Conservation (phyloP, 2,888 invertebrate genomes). For the Venusia cambrica region DNA sequence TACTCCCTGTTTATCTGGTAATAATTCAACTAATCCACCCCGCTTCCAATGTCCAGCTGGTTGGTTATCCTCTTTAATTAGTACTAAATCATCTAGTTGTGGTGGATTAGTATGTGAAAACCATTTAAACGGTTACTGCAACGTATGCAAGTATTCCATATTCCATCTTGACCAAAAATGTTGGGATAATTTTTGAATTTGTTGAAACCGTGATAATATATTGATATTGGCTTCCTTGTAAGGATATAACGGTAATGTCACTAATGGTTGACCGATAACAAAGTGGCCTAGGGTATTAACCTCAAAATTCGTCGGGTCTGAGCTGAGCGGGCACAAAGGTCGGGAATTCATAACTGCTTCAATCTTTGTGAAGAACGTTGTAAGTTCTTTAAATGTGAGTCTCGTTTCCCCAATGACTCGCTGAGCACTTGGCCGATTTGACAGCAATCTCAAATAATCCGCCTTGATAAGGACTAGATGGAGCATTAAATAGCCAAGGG, state of each 20-base stretch:
- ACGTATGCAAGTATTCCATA: background rate
- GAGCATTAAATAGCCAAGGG: slow-evolving; percentile 6
- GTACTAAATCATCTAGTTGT: slow-evolving; percentile 3
- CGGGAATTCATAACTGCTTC: slow-evolving; percentile 7
- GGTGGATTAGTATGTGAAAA: background rate
- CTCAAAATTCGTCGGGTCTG: slow-evolving; percentile 1
- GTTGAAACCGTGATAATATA: slow-evolving; percentile 5
- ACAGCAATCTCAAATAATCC: slow-evolving; percentile 4
- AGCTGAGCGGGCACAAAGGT: background rate
- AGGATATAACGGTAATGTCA: slow-evolving; percentile 2
- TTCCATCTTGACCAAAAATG: slow-evolving; percentile 3
- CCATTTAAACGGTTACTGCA: slow-evolving; percentile 6
- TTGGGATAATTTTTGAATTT: slow-evolving; percentile 5
- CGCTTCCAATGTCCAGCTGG: slow-evolving; percentile 3
- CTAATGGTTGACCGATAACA: slow-evolving; percentile 6
- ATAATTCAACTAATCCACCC: slow-evolving; percentile 1
- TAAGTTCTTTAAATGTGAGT: slow-evolving; percentile 5
- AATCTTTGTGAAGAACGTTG: slow-evolving; percentile 1
- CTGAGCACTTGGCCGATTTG: slow-evolving; percentile 2
- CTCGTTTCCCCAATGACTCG: slow-evolving; percentile 2
- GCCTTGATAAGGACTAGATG: background rate
- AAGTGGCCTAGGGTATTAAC: slow-evolving; percentile 6
- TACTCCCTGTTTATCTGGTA: background rate
- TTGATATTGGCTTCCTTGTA: background rate
- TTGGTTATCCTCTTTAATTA: slow-evolving; percentile 4